Evolutionary conservation across 2,113 vertebrate species (phyloP), one percentile per base, ranked within the genome.

Genomic region (Dolichallabes microphthalmus): DNA sequence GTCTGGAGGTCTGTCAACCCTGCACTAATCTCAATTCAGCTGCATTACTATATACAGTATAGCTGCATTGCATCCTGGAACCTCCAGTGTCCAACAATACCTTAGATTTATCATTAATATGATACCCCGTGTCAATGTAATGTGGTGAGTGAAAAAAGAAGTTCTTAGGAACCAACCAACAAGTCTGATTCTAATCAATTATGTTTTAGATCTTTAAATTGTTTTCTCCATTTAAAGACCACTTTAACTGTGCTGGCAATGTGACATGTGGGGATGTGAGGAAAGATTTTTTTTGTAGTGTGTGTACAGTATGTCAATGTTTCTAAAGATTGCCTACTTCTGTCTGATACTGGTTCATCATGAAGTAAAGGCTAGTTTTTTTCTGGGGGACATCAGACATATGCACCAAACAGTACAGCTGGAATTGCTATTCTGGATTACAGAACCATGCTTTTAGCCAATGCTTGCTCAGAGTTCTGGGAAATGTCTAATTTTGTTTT

Each of bases 401-500:
- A 39, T 13, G 17, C 39, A 35, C 17, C 8, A 53, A 63, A 53
- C 57, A 14, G 4, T 12, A 20, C n/a, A 30, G 53, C 25, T 69
- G 63, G 80, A 50, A 66, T n/a, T 22, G 13, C 22, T 30, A 27
- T 12, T 82, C 80, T 64, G 68, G 57, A 61, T 27, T 61, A 45
- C 52, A n/a, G 25, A 61, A 22, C 15, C 39, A 32, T 76, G 82
- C 69, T 64, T 84, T 84, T 76, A 76, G 19, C 25, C 17, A 32
- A 22, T 22, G 39, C 57, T 32, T 32, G 8, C 50, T 57, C 12
- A 3, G 82, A 74, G 58, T 73, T 80, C 77, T 60, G 66, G 57
- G 68, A 61, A 73, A 60, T 85, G 66, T 85, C 66, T 9, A 19
- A n/a, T 63, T 80, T 80, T 66, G 58, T 64, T 64, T 77, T 53